Percentiles rank a stretch among this genome's conserved stretches.
Conservation (phyloP, 2,113 vertebrate species). For the Atractosteus spatula region DNA sequence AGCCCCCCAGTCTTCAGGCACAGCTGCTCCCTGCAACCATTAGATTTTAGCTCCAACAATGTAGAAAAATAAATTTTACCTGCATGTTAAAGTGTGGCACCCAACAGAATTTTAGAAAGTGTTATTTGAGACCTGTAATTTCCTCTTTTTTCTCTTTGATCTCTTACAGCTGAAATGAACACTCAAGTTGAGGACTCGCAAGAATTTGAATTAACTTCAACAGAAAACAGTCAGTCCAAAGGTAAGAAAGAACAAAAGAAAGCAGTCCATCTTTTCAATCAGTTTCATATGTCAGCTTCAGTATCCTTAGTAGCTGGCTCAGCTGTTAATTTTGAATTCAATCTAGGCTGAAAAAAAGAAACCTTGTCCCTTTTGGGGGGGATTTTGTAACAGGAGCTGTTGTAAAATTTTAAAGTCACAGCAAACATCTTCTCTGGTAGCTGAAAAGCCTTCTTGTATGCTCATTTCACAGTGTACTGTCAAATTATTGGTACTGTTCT, state of each 20-base stretch:
- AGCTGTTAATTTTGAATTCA: conserved; percentile 39
- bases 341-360: not conserved
- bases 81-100: not conserved
- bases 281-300: conserved; percentile 41
- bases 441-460: no score
- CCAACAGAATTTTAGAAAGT: not conserved
- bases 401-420: no score
- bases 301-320: conserved; percentile 43
- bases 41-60: not conserved
- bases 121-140: not conserved
- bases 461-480: no score
- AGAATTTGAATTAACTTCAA: conserved; percentile 47
- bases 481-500: no score
- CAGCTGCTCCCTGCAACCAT: not conserved
- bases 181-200: conserved; percentile 47
- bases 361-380: not conserved
- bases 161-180: conserved; percentile 50
- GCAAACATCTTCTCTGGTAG: no score
- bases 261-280: conserved; percentile 16
- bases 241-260: conserved; percentile 48
- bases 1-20: no score
- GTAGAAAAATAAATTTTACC: not conserved
- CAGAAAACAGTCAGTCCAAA: conserved; percentile 66
- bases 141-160: not conserved
- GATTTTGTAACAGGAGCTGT: no score